Evolutionary conservation across 2,113 vertebrate genomes (phyloP), one percentile per base, ranked within the genome.

Genomic region (Antechinus flavipes): DNA sequence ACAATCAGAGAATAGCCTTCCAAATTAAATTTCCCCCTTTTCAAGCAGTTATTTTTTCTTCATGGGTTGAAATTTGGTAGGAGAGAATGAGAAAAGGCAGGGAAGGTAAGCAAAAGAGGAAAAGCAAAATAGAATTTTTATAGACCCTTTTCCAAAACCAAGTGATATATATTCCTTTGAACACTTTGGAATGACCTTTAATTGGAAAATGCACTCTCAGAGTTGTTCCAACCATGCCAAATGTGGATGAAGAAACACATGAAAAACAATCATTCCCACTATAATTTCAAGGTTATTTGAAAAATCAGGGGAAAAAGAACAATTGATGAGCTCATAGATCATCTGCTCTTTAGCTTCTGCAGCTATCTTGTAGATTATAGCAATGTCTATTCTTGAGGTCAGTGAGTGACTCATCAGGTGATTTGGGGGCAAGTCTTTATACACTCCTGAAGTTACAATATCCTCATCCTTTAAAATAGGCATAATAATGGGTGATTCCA

Each of bases 31-130:
- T 35, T 94, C 95, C 91, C 96, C 56, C 52, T 49, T 93, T 94
- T 95, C 93, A 94, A 96, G 93, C 92, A 96, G 93, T 90, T 92
- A 96, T 96, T 96, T 97, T 92, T 97, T 89, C 90, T 55, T 56
- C 16, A 92, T 90, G 91, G 91, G 91, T 91, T 26, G 19, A 95
- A 91, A 93, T 84, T 84, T 24, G 25, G 89, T 56, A 58, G 35
- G 54, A 55, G 35, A 3, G 19, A 14, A 0, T 35, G 84, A 56
- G 92, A n/a, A 93, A 0, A 0, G n/a, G 89, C 25, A 27, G 50
- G 35, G 26, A 58, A 56, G 68, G 26, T 47, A 54, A 89, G 94
- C 93, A 52, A 94, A 91, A 61, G 94, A 91, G 54, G 52, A 53
- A 76, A 22, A 84, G 24, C 9, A n/a, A 5, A 25, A 27, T 0